These are phyloP conservation scores for Phenganax subtilis DNA, from an alignment of 92 coral and sea anemone species.

Conservation along the genomic window DNA sequence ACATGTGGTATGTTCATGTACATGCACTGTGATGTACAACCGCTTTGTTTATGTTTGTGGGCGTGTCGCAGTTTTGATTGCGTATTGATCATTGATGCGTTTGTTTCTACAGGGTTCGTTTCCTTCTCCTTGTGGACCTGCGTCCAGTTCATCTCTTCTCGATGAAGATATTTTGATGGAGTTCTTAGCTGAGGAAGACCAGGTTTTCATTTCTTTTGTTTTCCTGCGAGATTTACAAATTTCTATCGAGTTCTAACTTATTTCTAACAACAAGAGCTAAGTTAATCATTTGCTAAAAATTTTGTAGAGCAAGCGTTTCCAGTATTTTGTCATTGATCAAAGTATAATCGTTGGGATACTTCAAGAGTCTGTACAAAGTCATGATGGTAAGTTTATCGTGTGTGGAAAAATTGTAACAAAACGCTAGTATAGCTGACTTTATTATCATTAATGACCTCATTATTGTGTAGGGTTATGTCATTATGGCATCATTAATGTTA, in stretches of 20 bases:
- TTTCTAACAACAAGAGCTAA: background rate
- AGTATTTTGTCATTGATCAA: conserved; percentile 75
- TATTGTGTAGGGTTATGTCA: background rate
- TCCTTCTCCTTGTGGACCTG: conserved; percentile 97
- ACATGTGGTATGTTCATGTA: conserved; percentile 62
- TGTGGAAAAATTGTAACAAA: too few species aligned
- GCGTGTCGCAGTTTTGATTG: background rate
- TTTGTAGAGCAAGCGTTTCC: conserved; percentile 65
- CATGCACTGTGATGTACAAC: too few species aligned
- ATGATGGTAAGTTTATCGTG: conserved; percentile 50
- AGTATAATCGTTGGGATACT: conserved; percentile 66
- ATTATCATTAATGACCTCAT: background rate
- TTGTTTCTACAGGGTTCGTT: conserved; percentile 65
- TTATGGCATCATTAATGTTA: too few species aligned
- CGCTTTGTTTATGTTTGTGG: background rate
- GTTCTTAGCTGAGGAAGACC: conserved; percentile 48
- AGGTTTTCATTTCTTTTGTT: conserved; percentile 35
- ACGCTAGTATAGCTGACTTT: too few species aligned
- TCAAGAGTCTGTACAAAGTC: conserved; percentile 69
- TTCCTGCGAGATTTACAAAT: background rate
- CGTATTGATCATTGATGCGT: too few species aligned
- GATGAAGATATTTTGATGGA: conserved; percentile 73
- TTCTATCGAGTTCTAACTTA: background rate
- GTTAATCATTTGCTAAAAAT: background rate
- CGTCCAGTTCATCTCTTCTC: conserved; percentile 71